phyloP scores from a whole-genome alignment of 2,888 invertebrate species.

The Pristionchus entomophagus region DNA sequence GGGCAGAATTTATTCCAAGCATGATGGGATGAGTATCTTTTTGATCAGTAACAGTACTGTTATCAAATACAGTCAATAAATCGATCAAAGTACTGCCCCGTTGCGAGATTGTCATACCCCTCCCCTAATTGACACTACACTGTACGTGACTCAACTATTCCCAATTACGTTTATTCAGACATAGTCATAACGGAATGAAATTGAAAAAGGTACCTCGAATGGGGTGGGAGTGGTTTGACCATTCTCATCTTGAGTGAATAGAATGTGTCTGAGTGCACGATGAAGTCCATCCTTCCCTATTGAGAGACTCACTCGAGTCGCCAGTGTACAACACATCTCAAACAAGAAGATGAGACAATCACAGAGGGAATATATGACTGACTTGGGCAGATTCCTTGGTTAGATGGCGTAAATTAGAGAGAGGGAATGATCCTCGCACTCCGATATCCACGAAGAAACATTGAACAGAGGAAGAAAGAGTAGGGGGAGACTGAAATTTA shows the following conservation, averaged over 20 bases:
- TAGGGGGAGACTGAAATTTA: constrained; percentile 19
- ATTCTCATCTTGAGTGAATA: constrained; percentile 7
- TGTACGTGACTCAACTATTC: too few species aligned
- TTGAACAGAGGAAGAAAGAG: constrained; percentile 46
- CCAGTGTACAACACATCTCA: neutral
- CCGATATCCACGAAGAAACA: constrained; percentile 65
- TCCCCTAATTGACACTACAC: too few species aligned
- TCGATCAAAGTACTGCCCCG: too few species aligned
- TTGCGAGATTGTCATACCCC: too few species aligned
- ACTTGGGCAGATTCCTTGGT: neutral
- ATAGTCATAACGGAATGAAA: too few species aligned
- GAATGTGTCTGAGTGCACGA: neutral
- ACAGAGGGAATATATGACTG: neutral
- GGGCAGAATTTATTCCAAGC: too few species aligned
- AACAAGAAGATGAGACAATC: neutral
- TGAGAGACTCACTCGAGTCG: constrained; percentile 1
- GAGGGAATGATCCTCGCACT: constrained; percentile 58
- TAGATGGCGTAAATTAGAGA: constrained; percentile 55
- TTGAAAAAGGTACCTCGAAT: constrained; percentile 2
- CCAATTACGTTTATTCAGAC: too few species aligned
- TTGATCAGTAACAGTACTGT: too few species aligned
- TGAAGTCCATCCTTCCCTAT: neutral
- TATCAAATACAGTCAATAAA: too few species aligned
- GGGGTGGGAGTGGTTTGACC: neutral
- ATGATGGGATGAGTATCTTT: too few species aligned